phyloP scores from a whole-genome alignment of 2,797 vertebrate species.

The Anas capensis region DNA sequence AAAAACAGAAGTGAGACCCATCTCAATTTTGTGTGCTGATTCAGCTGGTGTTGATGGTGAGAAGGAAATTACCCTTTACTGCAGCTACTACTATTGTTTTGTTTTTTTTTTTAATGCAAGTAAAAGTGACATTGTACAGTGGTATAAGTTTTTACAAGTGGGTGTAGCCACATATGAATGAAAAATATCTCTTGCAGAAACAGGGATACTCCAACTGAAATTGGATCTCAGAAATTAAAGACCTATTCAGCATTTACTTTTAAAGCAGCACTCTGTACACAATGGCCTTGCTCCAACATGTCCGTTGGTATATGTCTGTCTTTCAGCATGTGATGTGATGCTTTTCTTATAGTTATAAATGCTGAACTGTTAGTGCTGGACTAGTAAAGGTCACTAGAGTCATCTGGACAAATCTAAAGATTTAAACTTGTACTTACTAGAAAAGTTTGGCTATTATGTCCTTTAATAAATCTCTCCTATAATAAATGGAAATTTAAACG shows the following conservation, averaged over 20 bases:
- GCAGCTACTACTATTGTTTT: accelerated
- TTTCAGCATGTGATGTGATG: neutral
- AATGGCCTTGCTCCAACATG: neutral
- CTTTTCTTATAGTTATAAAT: neutral
- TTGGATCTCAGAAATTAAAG: neutral
- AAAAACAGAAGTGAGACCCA: neutral
- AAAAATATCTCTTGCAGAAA: neutral
- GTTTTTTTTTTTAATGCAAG: too few relatives aligned
- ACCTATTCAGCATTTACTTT: neutral
- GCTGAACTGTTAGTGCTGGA: neutral
- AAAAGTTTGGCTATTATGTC: neutral
- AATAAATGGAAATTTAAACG: neutral
- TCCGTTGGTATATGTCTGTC: accelerated
- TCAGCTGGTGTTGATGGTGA: neutral
- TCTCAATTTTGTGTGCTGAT: neutral
- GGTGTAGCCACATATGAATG: neutral
- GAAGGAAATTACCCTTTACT: neutral
- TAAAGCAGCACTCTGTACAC: accelerated
- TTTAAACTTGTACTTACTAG: neutral
- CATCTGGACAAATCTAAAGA: accelerated
- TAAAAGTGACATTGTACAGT: too few relatives aligned
- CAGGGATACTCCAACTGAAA: neutral
- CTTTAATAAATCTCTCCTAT: too few relatives aligned
- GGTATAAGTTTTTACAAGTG: too few relatives aligned
- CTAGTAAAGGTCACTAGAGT: neutral